Percentiles rank a stretch among this genome's conserved stretches.
These are phyloP conservation scores for Brienomyrus longianalis DNA, from an alignment of 2,113 vertebrate species.

Conservation along the genomic window DNA sequence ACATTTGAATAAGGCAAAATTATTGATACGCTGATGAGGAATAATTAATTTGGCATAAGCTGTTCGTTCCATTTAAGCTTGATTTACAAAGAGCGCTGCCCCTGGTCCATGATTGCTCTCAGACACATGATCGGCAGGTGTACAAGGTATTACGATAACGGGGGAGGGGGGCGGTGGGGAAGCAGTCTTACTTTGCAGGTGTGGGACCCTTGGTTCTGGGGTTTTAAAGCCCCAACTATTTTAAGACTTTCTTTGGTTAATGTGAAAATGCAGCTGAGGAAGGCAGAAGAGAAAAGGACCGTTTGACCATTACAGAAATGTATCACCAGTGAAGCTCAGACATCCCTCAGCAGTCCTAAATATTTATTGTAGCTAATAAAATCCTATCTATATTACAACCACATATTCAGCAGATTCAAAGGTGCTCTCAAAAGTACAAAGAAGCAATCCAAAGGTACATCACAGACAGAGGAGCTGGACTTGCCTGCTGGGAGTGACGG, in stretches of 20 bases:
- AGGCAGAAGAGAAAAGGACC: neutral
- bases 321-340: neutral
- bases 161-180: neutral
- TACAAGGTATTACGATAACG: neutral
- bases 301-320: neutral
- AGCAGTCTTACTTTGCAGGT: neutral
- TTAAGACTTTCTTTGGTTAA: neutral
- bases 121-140: neutral
- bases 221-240: neutral
- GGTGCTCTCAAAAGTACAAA: constrained; percentile 20
- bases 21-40: neutral
- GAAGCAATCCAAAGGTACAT: neutral
- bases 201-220: neutral
- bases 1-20: neutral
- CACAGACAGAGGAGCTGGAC: neutral
- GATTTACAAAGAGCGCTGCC: neutral
- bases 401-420: constrained; percentile 16
- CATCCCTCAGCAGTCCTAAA: neutral
- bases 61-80: neutral
- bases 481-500: neutral
- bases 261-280: neutral
- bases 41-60: neutral
- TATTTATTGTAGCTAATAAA: constrained; percentile 20
- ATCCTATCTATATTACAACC: constrained; percentile 22
- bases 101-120: neutral